Evolutionary conservation across 2,888 invertebrate species (phyloP), one percentile per base, ranked within the genome.

Genomic region (Pandemis heparana): DNA sequence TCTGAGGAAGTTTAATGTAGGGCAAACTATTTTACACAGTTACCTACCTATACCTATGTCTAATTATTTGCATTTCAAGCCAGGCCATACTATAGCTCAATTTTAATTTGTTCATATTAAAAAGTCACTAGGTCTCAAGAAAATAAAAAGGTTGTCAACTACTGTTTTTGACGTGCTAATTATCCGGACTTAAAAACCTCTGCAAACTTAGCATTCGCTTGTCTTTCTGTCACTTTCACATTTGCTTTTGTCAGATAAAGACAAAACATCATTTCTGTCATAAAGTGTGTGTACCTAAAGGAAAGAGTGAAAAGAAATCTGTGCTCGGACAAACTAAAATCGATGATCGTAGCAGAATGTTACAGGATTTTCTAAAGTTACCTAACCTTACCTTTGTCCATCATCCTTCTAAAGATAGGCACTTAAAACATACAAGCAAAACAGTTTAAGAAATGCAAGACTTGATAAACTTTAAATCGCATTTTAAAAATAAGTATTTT

Each of bases 1-100:
- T 92, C 93, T 94, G 79, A 0, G 71, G 70, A 48, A n/a, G 16
- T 38, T 39, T 18, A 65, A 59, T 18, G 18, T n/a, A 48, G 18
- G 7, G 65, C 39, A 65, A 16, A 23, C 43, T 69, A 5, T 43
- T 16, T 48, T 16, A 66, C 12, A 4, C 5, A 43, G 43, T 5
- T 43, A 12, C 43, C 0, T 43, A 43, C 3, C 43, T 41, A 8
- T 41, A 41, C 23, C 23, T 32, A 32, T 32, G 23, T 32, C 23
- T 32, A 32, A 32, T 32, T 32, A 32, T 32, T 32, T 32, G 23
- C 23, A 32, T 32, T 32, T 32, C 1, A 32, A 32, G 23, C 23
- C 23, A 32, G 23, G 23, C 23, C 23, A 32, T 32, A 32, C 23
- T 32, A 32, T 32, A 32, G 23, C 23, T 1, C 23, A 32, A 32